Evolutionary conservation across 1,140 invertebrate genomes (phyloP).

Genomic region (Tetranychus cinnabarinus): DNA sequence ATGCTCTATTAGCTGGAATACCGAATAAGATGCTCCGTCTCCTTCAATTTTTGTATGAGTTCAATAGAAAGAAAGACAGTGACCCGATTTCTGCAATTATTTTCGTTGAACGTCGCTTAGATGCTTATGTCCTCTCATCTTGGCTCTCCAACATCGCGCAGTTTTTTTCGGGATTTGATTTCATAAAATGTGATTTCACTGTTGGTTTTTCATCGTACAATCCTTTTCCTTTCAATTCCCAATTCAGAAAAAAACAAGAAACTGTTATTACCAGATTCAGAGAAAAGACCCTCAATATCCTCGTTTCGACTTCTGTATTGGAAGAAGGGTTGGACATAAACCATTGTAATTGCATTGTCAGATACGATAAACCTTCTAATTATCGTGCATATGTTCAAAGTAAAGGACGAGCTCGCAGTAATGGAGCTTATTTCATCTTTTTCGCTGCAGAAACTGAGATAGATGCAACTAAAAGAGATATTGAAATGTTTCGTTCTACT

Average conservation of each 20-base stretch:
- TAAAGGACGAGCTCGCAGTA: slow-evolving; percentile 32
- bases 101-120: slow-evolving; percentile 12
- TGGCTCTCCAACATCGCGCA: slow-evolving; percentile 10
- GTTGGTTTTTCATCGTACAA: slow-evolving; percentile 6
- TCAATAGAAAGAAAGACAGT: no score
- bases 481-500: no score
- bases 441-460: neutral
- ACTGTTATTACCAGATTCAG: slow-evolving; percentile 65
- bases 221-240: neutral
- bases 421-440: neutral
- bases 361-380: slow-evolving; percentile 40
- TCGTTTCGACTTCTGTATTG: slow-evolving; percentile 55
- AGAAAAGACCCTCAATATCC: slow-evolving; percentile 70
- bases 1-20: no score
- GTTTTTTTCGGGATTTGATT: slow-evolving; percentile 1
- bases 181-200: slow-evolving; percentile 10
- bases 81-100: slow-evolving; percentile 10
- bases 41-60: no score
- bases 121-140: slow-evolving; percentile 8
- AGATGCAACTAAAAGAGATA: no score
- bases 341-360: slow-evolving; percentile 48
- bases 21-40: no score
- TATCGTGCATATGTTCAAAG: slow-evolving; percentile 49
- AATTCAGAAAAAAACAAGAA: slow-evolving; percentile 37
- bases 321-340: slow-evolving; percentile 71